Base-by-base conservation (phyloP, 1,140 invertebrate genomes). In the Trichoplusia ni region DNA sequence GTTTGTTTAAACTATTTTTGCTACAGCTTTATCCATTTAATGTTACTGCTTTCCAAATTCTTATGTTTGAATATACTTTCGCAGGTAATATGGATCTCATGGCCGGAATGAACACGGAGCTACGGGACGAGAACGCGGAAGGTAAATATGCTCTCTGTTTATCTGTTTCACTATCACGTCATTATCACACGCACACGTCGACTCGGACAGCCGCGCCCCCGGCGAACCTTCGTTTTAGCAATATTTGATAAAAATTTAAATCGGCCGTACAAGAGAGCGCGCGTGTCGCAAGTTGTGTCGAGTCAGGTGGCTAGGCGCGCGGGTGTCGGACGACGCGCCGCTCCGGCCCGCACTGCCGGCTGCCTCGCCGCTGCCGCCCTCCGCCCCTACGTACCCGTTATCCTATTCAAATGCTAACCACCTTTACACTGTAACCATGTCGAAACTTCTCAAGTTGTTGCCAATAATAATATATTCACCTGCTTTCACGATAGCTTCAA, bases 191-290 rank as follows among this genome's bases (percentile, higher is more conserved):
- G 85, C 84, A 87, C 87, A 86, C 75, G 85, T 90, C 84, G 84
- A 86, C 77, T 87, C 87, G 86, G 82, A 88, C 87, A 87, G 84
- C 87, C 87, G 87, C 87, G 87, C 87, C 87, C 87, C 86, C 87
- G 87, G 87, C 86, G 82, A 86, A 81, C 85, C 81, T 82, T n/a
- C 69, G 75, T 74, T 63, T 68, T 64, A 60, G 61, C 67, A 69
- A n/a, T 63, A 67, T 69, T 62, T 58, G 38, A 31, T 14, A 44
- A 62, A 49, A 44, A 49, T 29, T 42, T 60, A 29, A 65, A 65
- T 71, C 69, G 72, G 75, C 69, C 62, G 60, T 71, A 73, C 71
- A 79, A 81, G 82, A 86, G 83, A 82, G 82, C 81, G 84, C 82
- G 82, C 81, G 81, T 64, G 75, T 81, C 70, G 75, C 65, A 65